Percentiles rank a stretch among this genome's conserved stretches.
These are phyloP conservation scores for Achroia grisella DNA, from an alignment of 1,140 invertebrate genomes.

Conservation along the genomic window DNA sequence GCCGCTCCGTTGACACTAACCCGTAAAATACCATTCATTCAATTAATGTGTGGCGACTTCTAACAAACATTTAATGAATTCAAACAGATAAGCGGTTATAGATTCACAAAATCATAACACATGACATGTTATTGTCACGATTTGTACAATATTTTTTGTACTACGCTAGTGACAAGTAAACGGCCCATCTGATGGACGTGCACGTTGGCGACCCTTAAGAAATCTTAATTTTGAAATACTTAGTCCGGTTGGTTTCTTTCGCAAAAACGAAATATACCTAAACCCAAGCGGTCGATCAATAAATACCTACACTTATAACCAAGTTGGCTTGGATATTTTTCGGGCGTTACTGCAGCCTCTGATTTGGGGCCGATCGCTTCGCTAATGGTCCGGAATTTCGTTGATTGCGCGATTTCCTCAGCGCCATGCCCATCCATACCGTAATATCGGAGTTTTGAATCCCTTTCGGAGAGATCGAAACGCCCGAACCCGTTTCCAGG, in stretches of 20 bases:
- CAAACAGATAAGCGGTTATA: constrained; percentile 7
- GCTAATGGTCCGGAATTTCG: constrained; percentile 15
- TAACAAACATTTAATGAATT: constrained; percentile 34
- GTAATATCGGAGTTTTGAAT: neutral
- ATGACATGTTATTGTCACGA: neutral
- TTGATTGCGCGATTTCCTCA: constrained; percentile 16
- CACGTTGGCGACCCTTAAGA: too few species aligned
- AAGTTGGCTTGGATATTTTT: neutral
- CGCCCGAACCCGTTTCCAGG: too few species aligned
- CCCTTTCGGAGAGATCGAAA: too few species aligned
- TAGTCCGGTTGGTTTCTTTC: too few species aligned
- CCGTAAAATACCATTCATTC: constrained; percentile 62
- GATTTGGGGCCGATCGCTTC: constrained; percentile 3
- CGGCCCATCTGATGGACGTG: too few species aligned
- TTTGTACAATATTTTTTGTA: too few species aligned
- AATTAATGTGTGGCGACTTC: constrained; percentile 30
- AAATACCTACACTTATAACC: neutral
- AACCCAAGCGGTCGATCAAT: neutral
- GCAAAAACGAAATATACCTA: too few species aligned
- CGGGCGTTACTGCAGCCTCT: neutral
- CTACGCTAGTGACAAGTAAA: too few species aligned
- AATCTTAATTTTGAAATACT: too few species aligned
- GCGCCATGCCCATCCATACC: constrained; percentile 4
- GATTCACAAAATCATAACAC: neutral
- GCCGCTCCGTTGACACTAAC: constrained; percentile 30